Conservation (phyloP, 2,888 invertebrate species). For the Nineta flava region DNA sequence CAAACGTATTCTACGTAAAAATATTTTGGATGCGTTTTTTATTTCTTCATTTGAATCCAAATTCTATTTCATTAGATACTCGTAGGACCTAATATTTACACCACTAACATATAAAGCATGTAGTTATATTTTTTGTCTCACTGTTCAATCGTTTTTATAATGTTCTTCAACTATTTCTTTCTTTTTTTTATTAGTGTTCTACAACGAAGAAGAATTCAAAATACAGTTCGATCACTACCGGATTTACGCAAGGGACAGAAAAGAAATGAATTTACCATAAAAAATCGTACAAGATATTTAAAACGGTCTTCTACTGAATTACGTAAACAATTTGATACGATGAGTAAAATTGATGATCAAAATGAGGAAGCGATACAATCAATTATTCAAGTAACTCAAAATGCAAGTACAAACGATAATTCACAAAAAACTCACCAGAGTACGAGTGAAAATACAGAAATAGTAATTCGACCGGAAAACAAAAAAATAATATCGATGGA, state of each 20-base stretch:
- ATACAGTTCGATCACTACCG: conserved; percentile 2
- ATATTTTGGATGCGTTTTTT: too few relatives aligned
- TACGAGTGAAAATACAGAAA: background rate
- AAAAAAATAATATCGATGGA: background rate
- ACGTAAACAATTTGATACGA: background rate
- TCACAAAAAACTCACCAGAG: background rate
- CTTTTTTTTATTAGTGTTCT: background rate
- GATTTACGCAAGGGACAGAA: background rate
- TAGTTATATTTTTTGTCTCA: too few relatives aligned
- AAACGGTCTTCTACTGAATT: conserved; percentile 1
- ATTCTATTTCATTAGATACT: too few relatives aligned
- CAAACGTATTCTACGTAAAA: too few relatives aligned
- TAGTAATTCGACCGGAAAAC: background rate
- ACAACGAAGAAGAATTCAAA: conserved; percentile 2
- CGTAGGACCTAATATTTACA: too few relatives aligned
- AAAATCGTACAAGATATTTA: conserved; percentile 5
- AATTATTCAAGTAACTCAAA: conserved; percentile 12
- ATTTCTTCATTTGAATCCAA: too few relatives aligned
- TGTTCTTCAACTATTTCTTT: too few relatives aligned
- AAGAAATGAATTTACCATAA: conserved; percentile 3
- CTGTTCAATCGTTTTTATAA: too few relatives aligned
- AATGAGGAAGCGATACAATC: conserved; percentile 16
- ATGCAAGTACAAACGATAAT: background rate
- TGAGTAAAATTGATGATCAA: conserved; percentile 13
- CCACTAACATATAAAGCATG: too few relatives aligned